A percentile compares a stretch with the other conserved stretches of the same genome.
phyloP scores from a whole-genome alignment of 2,797 vertebrate genomes.

The Rhinoraja longicauda region DNA sequence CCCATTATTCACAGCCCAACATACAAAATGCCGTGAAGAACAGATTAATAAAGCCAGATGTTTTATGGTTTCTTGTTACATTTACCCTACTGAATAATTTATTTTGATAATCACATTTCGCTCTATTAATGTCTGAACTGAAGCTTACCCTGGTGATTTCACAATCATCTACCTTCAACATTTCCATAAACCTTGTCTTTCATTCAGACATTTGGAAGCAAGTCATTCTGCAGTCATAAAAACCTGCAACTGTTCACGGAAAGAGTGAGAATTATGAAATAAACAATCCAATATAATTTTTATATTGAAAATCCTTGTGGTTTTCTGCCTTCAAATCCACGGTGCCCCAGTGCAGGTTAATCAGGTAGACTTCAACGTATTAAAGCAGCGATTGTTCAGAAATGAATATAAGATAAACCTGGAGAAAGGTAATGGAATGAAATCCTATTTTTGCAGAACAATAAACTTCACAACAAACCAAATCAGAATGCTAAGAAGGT shows the following conservation, averaged over 20 bases:
- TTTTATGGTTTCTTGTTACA: conserved; percentile 7
- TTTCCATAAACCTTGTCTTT: neutral
- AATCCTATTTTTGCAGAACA: conserved; percentile 23
- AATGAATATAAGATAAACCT: neutral
- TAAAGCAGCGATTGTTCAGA: neutral
- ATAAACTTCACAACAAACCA: conserved; percentile 6
- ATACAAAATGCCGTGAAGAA: neutral
- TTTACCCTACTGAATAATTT: neutral
- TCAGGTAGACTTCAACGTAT: neutral
- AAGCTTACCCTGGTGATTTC: neutral
- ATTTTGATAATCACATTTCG: conserved; percentile 9
- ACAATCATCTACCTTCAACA: neutral
- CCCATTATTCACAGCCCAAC: neutral
- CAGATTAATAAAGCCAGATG: neutral
- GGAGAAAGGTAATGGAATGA: conserved; percentile 10
- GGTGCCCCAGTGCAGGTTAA: neutral
- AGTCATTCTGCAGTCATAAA: neutral
- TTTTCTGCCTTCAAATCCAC: conserved; percentile 22
- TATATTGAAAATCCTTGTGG: neutral
- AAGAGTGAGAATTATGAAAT: neutral
- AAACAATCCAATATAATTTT: neutral
- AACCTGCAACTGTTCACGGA: neutral
- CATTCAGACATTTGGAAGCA: conserved; percentile 6
- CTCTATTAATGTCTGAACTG: neutral
- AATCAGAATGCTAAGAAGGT: conserved; percentile 22